A percentile compares a stretch with the other conserved stretches of the same genome.
Evolutionary conservation across 2,797 vertebrate genomes (phyloP).

Genomic region (Echeneis naucrates): DNA sequence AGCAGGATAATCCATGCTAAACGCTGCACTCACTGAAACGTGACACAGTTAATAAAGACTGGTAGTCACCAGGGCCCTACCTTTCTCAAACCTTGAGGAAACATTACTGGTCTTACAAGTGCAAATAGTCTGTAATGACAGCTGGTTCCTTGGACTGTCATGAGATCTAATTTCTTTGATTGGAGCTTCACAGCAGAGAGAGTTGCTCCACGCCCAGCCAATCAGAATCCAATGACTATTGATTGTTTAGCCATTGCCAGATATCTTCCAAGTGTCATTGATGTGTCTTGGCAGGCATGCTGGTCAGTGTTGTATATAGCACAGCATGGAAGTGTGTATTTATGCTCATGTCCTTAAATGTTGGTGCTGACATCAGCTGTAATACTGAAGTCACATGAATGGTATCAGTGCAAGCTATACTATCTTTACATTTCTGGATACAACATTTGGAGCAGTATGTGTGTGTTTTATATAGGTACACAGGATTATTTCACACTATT

Average conservation of each 20-base stretch:
- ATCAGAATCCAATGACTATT: background rate
- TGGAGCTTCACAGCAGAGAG: background rate
- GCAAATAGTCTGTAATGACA: background rate
- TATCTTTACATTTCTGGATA: too few species aligned
- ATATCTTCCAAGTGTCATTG: too few species aligned
- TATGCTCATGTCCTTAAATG: too few species aligned
- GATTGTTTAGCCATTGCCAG: background rate
- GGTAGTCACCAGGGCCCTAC: background rate
- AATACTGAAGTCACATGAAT: too few species aligned
- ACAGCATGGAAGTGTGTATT: too few species aligned
- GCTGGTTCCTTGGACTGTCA: background rate
- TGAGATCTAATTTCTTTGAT: constrained; percentile 1
- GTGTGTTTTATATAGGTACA: too few species aligned
- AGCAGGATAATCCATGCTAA: constrained; percentile 27
- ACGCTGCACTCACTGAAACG: constrained; percentile 7
- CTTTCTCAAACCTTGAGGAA: background rate
- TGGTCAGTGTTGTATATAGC: background rate
- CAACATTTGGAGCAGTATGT: too few species aligned
- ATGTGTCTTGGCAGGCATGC: background rate
- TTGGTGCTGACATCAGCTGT: too few species aligned
- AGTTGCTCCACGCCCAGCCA: too few species aligned
- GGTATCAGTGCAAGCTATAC: too few species aligned
- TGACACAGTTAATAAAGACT: constrained; percentile 29
- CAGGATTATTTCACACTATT: too few species aligned
- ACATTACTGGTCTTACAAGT: background rate